Percentiles rank a stretch among this genome's conserved stretches.
These are phyloP conservation scores for Rhinolophus sinicus DNA, from an alignment of 2,113 vertebrate species.

Conservation along the genomic window DNA sequence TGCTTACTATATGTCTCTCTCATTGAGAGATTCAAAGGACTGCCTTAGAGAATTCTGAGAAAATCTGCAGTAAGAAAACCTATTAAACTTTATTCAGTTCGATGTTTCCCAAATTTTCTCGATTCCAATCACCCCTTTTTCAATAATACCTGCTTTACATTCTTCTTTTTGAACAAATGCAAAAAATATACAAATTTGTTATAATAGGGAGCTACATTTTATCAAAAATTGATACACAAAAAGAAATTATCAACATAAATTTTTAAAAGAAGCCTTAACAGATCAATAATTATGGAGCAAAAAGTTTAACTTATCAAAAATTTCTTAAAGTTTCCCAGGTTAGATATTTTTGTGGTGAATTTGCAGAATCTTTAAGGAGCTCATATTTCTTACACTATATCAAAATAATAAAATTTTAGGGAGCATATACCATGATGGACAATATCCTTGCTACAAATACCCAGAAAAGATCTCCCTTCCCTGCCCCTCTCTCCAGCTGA, in stretches of 20 bases:
- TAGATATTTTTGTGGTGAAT: not conserved
- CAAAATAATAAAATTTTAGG: not conserved
- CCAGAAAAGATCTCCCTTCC: not conserved
- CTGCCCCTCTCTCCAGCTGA: not conserved
- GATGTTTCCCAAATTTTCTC: not conserved
- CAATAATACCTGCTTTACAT: not conserved
- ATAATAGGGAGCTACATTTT: constrained; percentile 5
- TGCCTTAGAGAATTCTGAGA: not conserved
- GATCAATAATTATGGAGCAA: not conserved
- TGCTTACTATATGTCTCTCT: not conserved
- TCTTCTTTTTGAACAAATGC: constrained; percentile 23
- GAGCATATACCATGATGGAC: not conserved
- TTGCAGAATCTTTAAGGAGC: not conserved
- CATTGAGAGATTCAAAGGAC: not conserved
- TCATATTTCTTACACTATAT: not conserved
- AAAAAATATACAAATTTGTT: not conserved
- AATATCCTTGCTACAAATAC: not conserved
- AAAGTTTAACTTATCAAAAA: not conserved
- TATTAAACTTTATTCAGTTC: not conserved
- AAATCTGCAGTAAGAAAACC: not conserved
- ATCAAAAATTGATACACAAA: not conserved
- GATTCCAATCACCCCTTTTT: not conserved
- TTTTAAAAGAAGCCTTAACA: not conserved
- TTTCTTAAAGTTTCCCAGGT: not conserved
- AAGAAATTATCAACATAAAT: not conserved